Base-by-base conservation (phyloP, 2,113 vertebrate species). In the Mixornis gularis region DNA sequence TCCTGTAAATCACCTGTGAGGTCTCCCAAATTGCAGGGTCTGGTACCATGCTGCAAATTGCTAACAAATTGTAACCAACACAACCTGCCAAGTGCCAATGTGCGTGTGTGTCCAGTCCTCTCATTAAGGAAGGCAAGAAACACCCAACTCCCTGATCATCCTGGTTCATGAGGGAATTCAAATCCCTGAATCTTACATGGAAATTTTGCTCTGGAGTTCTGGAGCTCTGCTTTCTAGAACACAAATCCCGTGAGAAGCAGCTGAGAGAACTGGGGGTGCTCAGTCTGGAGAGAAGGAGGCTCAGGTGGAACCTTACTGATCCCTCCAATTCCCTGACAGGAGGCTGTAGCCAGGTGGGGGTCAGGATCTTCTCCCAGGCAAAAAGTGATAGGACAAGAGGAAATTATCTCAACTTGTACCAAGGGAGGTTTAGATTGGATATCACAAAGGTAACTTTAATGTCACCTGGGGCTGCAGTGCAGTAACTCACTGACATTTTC, bases 1-100 rank as follows among this genome's bases (percentile, higher is more conserved):
- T 36, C 66, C 70, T 79, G 55, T 65, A 91, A 95, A n/a, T 91
- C 81, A 89, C 70, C 80, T 44, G 62, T 76, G 85, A 94, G 81
- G 53, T 72, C 24, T 85, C 32, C 66, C 89, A 94, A 94, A 95
- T 91, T 94, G 85, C 65, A 79, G 84, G 11, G 44, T 52, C 44
- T 58, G 81, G n/a, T 49, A 58, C 77, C 62, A 49, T 8, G 44
- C 53, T 58, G 65, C 40, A 91, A 85, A 92, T 89, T 84, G 87
- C 85, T 34, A 64, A 72, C 70, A 64, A 79, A 81, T 44, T 89
- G 89, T 53, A n/a, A 56, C 72, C 87, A 76, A 53, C 73, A 38
- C 9, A 56, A 79, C 78, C 87, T 85, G 93, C 89, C 89, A 46
- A 30, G 87, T 76, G 70, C 81, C 89, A 53, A 17, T 7, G 70